These are phyloP conservation scores for Platyscapa corneri DNA, from an alignment of 1,140 invertebrate genomes.

Conservation along the genomic window DNA sequence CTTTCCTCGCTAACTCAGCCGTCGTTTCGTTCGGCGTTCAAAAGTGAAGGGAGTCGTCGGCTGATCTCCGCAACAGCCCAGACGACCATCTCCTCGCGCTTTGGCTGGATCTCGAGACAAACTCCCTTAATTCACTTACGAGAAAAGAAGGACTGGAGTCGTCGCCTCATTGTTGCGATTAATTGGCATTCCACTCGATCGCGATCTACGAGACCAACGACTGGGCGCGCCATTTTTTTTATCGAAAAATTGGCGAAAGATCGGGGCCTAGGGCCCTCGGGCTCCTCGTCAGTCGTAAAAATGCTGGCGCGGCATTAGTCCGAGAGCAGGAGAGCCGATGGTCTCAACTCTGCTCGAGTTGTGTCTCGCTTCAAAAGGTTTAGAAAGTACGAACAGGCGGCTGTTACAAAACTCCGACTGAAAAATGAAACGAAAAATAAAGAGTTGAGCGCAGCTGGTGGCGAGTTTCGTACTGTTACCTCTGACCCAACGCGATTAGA, in stretches of 20 bases:
- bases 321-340: neutral
- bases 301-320: neutral
- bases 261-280: too few species aligned
- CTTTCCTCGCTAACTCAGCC: too few species aligned
- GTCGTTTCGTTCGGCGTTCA: too few species aligned
- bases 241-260: too few species aligned
- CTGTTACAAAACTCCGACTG: neutral
- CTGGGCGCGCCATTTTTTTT: too few species aligned
- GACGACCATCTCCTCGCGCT: neutral
- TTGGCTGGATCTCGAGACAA: neutral
- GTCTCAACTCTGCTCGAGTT: neutral
- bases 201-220: too few species aligned
- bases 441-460: too few species aligned
- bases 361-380: constrained; percentile 28
- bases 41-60: neutral
- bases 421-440: neutral
- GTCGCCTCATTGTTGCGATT: neutral
- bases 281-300: too few species aligned
- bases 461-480: too few species aligned
- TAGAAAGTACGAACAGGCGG: neutral
- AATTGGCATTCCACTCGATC: too few species aligned
- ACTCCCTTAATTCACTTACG: neutral
- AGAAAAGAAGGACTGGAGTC: too few species aligned
- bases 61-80: neutral
- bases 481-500: neutral